A percentile compares a stretch with the other conserved stretches of the same genome.
Evolutionary conservation across 2,797 vertebrate genomes (phyloP).

Genomic region (Pipistrellus kuhlii): DNA sequence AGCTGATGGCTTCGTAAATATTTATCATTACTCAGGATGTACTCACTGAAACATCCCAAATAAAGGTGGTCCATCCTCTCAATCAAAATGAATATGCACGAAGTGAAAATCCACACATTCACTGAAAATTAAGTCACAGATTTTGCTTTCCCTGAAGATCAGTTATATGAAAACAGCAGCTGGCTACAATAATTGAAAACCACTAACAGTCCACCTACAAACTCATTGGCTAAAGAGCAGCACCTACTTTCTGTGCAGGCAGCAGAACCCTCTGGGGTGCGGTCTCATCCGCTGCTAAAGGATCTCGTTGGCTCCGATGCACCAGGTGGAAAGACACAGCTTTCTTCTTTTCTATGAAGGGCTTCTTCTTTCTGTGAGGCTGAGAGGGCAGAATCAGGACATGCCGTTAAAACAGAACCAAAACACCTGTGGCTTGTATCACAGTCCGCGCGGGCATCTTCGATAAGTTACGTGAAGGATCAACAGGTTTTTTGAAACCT

Average conservation of each 20-base stretch:
- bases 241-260: conserved; percentile 89
- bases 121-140: not conserved
- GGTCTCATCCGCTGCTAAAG: conserved; percentile 95
- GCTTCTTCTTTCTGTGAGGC: conserved; percentile 97
- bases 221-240: not conserved
- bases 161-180: not conserved
- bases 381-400: conserved; percentile 82
- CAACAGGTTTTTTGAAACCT: not conserved
- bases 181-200: not conserved
- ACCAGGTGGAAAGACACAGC: conserved; percentile 97
- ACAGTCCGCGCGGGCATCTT: not conserved
- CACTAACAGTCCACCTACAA: not conserved
- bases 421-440: not conserved
- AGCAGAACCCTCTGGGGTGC: conserved; percentile 97
- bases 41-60: conserved; percentile 32
- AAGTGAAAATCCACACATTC: not conserved
- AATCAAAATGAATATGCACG: not conserved
- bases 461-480: not conserved
- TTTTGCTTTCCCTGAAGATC: not conserved
- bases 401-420: not conserved
- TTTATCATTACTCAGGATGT: not conserved
- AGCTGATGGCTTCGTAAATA: not conserved
- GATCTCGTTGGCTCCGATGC: conserved; percentile 97
- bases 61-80: not conserved
- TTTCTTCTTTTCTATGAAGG: conserved; percentile 98